Percentiles rank a stretch among this genome's conserved stretches.
These are phyloP conservation scores for Cottoperca gobio DNA, from an alignment of 2,797 vertebrate species.

Conservation along the genomic window DNA sequence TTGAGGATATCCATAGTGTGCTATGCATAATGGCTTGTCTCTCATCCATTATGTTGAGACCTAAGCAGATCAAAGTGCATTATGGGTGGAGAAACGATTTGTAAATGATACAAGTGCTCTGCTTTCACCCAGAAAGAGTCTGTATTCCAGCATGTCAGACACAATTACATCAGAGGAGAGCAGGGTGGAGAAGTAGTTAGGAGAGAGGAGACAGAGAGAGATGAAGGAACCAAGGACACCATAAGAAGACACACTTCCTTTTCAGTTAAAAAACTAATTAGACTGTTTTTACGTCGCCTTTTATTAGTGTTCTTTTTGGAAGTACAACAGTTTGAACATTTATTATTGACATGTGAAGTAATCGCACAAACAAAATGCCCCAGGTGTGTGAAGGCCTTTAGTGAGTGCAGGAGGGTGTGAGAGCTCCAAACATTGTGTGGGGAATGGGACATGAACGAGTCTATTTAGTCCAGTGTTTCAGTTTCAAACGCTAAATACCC, in stretches of 20 bases:
- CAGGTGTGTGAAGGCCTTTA: too few relatives aligned
- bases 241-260: neutral
- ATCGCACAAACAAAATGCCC: too few relatives aligned
- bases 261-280: too few relatives aligned
- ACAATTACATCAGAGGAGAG: slow-evolving; percentile 35
- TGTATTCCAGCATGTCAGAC: slow-evolving; percentile 30
- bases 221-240: neutral
- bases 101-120: slow-evolving; percentile 53
- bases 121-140: slow-evolving; percentile 44
- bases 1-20: slow-evolving; percentile 13
- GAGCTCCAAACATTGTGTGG: too few relatives aligned
- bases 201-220: neutral
- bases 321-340: too few relatives aligned
- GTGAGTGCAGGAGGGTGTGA: too few relatives aligned
- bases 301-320: too few relatives aligned
- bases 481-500: too few relatives aligned
- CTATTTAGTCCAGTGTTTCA: too few relatives aligned
- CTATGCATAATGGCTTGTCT: slow-evolving; percentile 28
- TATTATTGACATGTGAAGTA: too few relatives aligned
- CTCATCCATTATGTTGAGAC: slow-evolving; percentile 33
- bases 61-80: slow-evolving; percentile 55
- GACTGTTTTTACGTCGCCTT: too few relatives aligned
- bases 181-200: neutral
- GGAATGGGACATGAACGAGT: too few relatives aligned
- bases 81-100: slow-evolving; percentile 46